These are phyloP conservation scores for Climacteris rufus DNA, from an alignment of 2,113 vertebrate species.

Conservation along the genomic window DNA sequence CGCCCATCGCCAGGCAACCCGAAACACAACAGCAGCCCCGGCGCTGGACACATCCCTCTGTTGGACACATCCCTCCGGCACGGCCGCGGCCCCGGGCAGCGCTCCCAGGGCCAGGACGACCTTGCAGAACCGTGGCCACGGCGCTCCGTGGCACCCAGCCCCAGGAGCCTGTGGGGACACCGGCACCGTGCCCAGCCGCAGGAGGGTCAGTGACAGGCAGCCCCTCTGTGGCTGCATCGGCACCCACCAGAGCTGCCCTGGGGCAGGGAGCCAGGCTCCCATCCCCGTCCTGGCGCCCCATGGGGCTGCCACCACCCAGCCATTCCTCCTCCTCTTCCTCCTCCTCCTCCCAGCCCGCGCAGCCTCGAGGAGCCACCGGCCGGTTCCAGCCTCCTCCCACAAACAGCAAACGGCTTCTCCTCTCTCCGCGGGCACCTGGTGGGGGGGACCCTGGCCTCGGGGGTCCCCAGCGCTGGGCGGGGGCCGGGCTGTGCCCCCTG, in stretches of 20 bases:
- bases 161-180: not conserved
- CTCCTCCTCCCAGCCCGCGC: not conserved
- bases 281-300: not conserved
- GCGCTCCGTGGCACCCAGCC: not conserved
- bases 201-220: not conserved
- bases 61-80: not conserved
- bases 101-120: not conserved
- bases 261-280: constrained; percentile 1
- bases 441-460: not conserved
- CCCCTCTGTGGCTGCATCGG: not conserved
- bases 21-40: constrained; percentile 71
- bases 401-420: constrained; percentile 44
- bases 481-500: constrained; percentile 53
- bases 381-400: constrained; percentile 19
- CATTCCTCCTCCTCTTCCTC: not conserved
- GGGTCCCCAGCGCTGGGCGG: constrained; percentile 28
- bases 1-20: constrained; percentile 68
- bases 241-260: not conserved
- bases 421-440: constrained; percentile 28
- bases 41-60: not conserved
- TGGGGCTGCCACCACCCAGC: not conserved
- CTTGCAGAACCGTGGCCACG: not conserved
- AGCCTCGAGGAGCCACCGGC: not conserved
- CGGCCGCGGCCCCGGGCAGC: not conserved
- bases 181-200: rapidly evolving